Base-by-base conservation (phyloP, 2,113 vertebrate genomes). In the Tamias sibiricus region DNA sequence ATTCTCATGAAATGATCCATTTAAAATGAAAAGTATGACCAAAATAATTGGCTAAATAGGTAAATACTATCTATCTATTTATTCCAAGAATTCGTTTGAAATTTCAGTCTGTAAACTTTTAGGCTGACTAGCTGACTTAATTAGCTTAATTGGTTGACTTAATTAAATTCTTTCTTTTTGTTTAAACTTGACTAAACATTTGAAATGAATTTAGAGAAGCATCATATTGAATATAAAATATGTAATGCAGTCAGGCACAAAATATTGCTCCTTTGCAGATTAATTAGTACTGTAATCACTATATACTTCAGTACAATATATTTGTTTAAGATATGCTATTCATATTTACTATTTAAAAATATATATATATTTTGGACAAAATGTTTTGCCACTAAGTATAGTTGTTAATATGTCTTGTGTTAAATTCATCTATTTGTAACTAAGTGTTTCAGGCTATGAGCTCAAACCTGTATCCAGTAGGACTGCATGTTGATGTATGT, bases 151-250 rank as follows among this genome's bases (percentile, higher is more conserved):
- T 80, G 72, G 30, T 6, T 91, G 44, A 91, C 28, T 95, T 90
- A 92, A 92, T 94, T 81, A 91, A 96, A 96, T 86, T 86, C 40
- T 69, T 44, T 86, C 91, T 93, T 66, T 75, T 93, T 86, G 54
- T 91, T 97, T 97, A 94, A 95, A 94, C 57, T 86, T 92, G 81
- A 90, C 72, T 97, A 96, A 95, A 95, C 68, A 88, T 93, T 93
- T 90, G 49, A 89, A 95, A 97, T 83, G 32, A 96, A 96, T 94
- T 87, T 87, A 86, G 52, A 91, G 59, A 77, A 68, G 16, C 57
- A 30, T 74, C 47, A 91, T 80, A 64, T 40, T 94, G 82, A 90
- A 79, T 85, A 64, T 85, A 95, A 95, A 91, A 86, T 79, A 72
- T 52, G 26, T 47, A 85, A 52, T 72, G 64, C 10, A 84, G n/a